These are phyloP conservation scores for Netelia virgata DNA, from an alignment of 2,888 invertebrate genomes.

Conservation along the genomic window DNA sequence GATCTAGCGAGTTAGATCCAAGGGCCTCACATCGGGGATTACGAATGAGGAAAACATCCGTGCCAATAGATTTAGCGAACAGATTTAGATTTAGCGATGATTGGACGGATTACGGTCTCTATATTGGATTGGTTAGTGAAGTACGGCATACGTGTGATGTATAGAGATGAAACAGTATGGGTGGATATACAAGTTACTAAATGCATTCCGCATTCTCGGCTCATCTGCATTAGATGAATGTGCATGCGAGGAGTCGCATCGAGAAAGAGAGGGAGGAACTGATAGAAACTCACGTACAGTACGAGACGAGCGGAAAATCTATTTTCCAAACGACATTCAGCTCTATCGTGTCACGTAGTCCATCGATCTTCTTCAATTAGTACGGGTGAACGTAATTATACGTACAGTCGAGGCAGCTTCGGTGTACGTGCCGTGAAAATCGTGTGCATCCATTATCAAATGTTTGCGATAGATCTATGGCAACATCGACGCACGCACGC, in stretches of 20 bases:
- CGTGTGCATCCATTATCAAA: conserved; percentile 73
- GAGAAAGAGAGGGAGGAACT: background rate
- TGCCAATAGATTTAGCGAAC: too few species aligned
- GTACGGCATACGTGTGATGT: background rate
- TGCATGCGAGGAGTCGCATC: background rate
- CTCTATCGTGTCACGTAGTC: conserved; percentile 61
- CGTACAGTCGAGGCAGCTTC: conserved; percentile 55
- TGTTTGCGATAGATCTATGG: conserved; percentile 69
- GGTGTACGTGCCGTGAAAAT: conserved; percentile 72
- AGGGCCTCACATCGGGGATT: too few species aligned
- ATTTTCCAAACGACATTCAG: conserved; percentile 46
- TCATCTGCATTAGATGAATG: conserved; percentile 9
- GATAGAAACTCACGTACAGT: background rate
- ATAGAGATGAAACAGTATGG: conserved; percentile 1
- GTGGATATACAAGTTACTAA: conserved; percentile 32
- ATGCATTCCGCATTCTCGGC: conserved; percentile 16
- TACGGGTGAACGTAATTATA: conserved; percentile 71
- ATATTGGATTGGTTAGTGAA: background rate
- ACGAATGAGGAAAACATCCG: too few species aligned
- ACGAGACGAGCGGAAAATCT: conserved; percentile 55
- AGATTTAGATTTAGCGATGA: too few species aligned
- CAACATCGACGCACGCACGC: conserved; percentile 35
- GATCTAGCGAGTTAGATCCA: too few species aligned
- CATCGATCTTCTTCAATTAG: conserved; percentile 74
- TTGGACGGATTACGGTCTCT: background rate